Base-by-base conservation (phyloP, 35 echinoderm and acorn worm genomes). In the Heliocidaris erythrogramma region DNA sequence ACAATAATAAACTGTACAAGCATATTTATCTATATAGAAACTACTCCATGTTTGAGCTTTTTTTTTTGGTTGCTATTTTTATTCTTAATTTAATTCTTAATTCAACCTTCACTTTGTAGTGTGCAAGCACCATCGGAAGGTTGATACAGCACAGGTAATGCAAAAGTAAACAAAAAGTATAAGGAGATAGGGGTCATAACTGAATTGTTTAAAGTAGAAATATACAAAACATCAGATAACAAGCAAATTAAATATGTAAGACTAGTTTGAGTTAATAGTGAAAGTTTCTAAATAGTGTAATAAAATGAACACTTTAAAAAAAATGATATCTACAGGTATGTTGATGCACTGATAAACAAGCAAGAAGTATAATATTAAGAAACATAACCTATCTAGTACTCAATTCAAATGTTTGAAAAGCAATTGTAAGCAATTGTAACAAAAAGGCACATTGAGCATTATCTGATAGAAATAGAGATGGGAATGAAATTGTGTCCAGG, bases 1-100 rank as follows among this genome's bases (percentile, higher is more conserved):
- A 88, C 86, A 88, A 88, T 88, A 88, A 88, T 88, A 88, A 88
- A 88, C 86, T 88, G 86, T 88, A 88, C 86, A 88, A 31, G 86
- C 9, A 88, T 88, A 88, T 88, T 69, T 88, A 88, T 88, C 86
- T 42, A 48, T 88, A 88, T 5, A 88, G 47, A 42, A 48, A 88
- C 31, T 88, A 48, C 60, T 27, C 16, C 21, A 32, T 88, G 30
- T 88, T 35, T 31, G 47, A 88, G 14, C 24, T 21, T 18, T 69
- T 69, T 69, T 18, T 69, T 42, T 42, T 42, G 35, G 35, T 42
- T 69, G 16, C 16, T 0, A 24, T 65, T 5, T 65, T 69, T 18
- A 69, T 69, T 18, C 60, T 69, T 24, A 69, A 21, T 69, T 69
- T 69, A 69, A 5, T 21, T 65, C 60, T 65, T 14, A 14, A 18